phyloP scores from a whole-genome alignment of 2,888 invertebrate genomes.

The Watsonalla binaria region DNA sequence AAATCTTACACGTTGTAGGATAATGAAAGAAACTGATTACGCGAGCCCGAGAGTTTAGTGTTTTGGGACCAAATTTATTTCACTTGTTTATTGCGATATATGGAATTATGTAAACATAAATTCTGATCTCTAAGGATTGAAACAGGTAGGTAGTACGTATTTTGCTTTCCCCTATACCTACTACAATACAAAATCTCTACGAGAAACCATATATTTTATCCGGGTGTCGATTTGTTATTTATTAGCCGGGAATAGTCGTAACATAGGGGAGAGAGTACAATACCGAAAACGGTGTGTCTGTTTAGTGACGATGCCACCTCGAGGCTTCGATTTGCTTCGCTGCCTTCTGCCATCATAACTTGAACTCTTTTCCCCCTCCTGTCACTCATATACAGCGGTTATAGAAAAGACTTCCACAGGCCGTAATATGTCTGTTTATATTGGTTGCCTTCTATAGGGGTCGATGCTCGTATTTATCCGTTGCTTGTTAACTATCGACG shows the following conservation, averaged over 20 bases:
- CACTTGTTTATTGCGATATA: slow-evolving; percentile 31
- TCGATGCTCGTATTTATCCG: slow-evolving; percentile 59
- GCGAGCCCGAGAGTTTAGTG: slow-evolving; percentile 35
- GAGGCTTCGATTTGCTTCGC: slow-evolving; percentile 57
- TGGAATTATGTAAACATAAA: slow-evolving; percentile 21
- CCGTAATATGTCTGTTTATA: slow-evolving; percentile 43
- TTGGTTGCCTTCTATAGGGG: slow-evolving; percentile 46
- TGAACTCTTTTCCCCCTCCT: slow-evolving; percentile 50
- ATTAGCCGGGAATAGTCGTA: slow-evolving; percentile 75
- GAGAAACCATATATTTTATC: slow-evolving; percentile 71
- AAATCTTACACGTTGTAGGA: slow-evolving; percentile 64
- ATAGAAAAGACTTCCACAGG: slow-evolving; percentile 35
- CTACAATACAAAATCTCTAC: slow-evolving; percentile 57
- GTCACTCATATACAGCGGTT: slow-evolving; percentile 29
- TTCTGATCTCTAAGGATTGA: slow-evolving; percentile 35
- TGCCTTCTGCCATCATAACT: slow-evolving; percentile 41
- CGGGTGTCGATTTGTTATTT: slow-evolving; percentile 77
- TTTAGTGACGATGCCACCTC: slow-evolving; percentile 68
- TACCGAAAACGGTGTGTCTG: slow-evolving; percentile 71
- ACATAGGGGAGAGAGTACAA: slow-evolving; percentile 67
- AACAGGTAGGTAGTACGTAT: slow-evolving; percentile 44
- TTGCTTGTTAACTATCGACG: slow-evolving; percentile 59
- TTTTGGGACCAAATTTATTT: slow-evolving; percentile 45
- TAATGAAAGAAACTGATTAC: slow-evolving; percentile 60
- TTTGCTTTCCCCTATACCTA: slow-evolving; percentile 38